Percentiles rank a stretch among this genome's conserved stretches.
Evolutionary conservation across 1,140 invertebrate genomes (phyloP).

Genomic region (Drosophila murphyi): DNA sequence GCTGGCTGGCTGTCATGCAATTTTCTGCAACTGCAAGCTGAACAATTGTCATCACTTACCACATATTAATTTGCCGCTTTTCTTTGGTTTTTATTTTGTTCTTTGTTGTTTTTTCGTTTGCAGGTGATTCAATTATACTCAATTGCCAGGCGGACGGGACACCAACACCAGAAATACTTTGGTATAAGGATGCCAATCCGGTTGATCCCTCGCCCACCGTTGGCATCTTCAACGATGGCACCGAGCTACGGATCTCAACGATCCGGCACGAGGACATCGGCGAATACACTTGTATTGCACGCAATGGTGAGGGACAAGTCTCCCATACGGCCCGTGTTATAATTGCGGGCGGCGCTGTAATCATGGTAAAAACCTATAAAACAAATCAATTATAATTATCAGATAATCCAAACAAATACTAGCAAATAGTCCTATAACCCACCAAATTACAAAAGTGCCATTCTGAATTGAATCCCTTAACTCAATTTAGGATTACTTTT

Average conservation of each 20-base stretch:
- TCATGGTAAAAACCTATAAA: conserved; percentile 86
- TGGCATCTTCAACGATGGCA: conserved; percentile 95
- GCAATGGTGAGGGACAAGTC: conserved; percentile 97
- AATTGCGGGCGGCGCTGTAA: conserved; percentile 94
- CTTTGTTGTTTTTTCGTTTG: conserved; percentile 34
- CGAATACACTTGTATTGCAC: conserved; percentile 96
- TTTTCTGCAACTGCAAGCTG: conserved; percentile 45
- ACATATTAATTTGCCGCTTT: conserved; percentile 63
- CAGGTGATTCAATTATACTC: conserved; percentile 96
- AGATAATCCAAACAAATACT: conserved; percentile 31
- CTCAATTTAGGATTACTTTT: no score
- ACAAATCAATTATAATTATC: conserved; percentile 63
- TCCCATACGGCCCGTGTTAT: conserved; percentile 97
- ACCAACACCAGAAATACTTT: conserved; percentile 94
- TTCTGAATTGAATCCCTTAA: no score
- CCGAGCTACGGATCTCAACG: conserved; percentile 95
- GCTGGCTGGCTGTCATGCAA: conserved; percentile 24
- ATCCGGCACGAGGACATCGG: conserved; percentile 96
- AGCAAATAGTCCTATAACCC: conserved; percentile 22
- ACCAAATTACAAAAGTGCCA: neutral
- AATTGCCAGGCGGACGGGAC: conserved; percentile 98
- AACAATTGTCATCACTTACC: conserved; percentile 72
- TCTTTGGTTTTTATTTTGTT: conserved; percentile 28
- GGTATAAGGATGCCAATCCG: conserved; percentile 95
- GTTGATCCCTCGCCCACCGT: conserved; percentile 94